Base-by-base conservation (phyloP, 2,888 invertebrate species). In the Ditula angustiorana region DNA sequence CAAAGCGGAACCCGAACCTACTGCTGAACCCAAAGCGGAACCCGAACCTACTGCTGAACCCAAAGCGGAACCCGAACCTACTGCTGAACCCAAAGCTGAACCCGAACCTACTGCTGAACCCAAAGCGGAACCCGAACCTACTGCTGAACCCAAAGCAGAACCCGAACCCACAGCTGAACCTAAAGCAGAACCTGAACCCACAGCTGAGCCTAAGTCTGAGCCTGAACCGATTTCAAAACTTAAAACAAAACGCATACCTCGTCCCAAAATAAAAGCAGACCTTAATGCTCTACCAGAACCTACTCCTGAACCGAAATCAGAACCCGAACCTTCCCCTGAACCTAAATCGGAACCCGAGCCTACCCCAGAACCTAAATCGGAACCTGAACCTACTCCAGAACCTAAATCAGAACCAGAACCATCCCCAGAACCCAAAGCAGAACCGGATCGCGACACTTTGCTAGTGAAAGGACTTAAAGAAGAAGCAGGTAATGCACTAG, bases 401-500 rank as follows among this genome's bases (percentile, higher is more conserved):
- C 80, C 78, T 1, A 66, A 66, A 52, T 53, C 67, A 30, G 68
- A 70, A 67, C 70, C 94, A 0, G 69, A 80, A 61, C 78, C 77
- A 57, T 11, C 57, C 5, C 37, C 71, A 10, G 78, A 81, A 74
- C 74, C 81, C 33, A 79, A 79, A 72, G 82, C 92, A 0, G 91
- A 93, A 73, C 87, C 87, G 56, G 88, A 93, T 69, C 92, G 94
- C 1, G 90, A 87, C 82, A 86, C 79, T 78, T 88, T 92, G 81
- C 86, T 91, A 83, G 92, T 92, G 79, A 92, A 91, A 80, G 92
- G 92, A 85, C 88, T 92, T 73, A 86, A 73, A 75, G 91, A 92
- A 79, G 89, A 92, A 73, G 80, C 87, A 92, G 92, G 92, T 92
- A 91, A 92, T 75, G 86, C 89, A 87, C 86, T 67, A 58, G 87